These are phyloP conservation scores for Dexiosoma caninum DNA, from an alignment of 2,888 invertebrate species.

Conservation along the genomic window DNA sequence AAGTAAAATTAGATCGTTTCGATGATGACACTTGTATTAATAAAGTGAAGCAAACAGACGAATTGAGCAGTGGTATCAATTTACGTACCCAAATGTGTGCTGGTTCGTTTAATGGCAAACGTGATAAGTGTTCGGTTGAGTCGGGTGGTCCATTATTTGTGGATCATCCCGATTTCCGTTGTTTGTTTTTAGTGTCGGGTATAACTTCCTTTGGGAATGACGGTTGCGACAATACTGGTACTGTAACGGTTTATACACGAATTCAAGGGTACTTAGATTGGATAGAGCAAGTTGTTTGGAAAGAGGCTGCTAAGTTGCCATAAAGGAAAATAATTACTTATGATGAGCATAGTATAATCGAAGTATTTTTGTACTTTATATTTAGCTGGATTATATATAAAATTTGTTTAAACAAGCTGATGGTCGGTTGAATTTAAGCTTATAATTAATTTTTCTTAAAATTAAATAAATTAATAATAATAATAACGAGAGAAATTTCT, in stretches of 20 bases:
- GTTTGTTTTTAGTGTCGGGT: slow-evolving; percentile 79
- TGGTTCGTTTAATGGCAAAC: slow-evolving; percentile 75
- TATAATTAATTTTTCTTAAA: too few relatives aligned
- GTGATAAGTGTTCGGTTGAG: slow-evolving; percentile 82
- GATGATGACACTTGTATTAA: slow-evolving; percentile 74
- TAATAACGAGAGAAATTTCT: too few relatives aligned
- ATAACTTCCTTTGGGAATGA: slow-evolving; percentile 79
- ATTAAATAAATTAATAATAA: too few relatives aligned
- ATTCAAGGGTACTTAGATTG: slow-evolving; percentile 72
- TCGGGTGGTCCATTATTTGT: slow-evolving; percentile 83
- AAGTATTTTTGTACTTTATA: too few relatives aligned
- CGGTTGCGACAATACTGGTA: slow-evolving; percentile 75
- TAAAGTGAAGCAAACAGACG: slow-evolving; percentile 65
- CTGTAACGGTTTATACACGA: slow-evolving; percentile 81
- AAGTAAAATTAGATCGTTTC: slow-evolving; percentile 79
- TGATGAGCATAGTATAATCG: too few relatives aligned
- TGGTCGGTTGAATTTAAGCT: too few relatives aligned
- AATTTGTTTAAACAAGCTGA: too few relatives aligned
- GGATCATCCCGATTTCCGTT: slow-evolving; percentile 72
- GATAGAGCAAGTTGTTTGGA: slow-evolving; percentile 62
- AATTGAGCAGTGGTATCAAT: slow-evolving; percentile 69
- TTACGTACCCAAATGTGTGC: slow-evolving; percentile 80
- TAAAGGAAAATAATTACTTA: not conserved
- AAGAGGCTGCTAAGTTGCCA: slow-evolving; percentile 6
- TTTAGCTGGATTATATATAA: too few relatives aligned